Evolutionary conservation across 1,140 invertebrate species (phyloP), one percentile per base, ranked within the genome.

Genomic region (Prorops nasuta): DNA sequence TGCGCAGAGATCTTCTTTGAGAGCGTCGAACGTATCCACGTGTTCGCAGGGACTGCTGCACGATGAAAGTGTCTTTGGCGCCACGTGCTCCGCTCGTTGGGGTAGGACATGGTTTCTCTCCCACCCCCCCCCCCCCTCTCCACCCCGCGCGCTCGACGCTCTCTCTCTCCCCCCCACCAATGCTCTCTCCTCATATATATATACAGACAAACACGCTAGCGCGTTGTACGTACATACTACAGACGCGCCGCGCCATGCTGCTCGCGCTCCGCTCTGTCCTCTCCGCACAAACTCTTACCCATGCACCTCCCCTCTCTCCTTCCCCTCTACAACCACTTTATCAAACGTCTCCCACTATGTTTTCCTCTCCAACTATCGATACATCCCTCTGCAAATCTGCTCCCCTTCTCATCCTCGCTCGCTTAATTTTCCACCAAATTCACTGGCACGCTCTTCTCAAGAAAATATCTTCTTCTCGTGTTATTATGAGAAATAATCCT

Each of bases 51-150:
- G 46, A 54, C 56, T 57, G n/a, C n/a, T n/a, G 57, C 61, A 63
- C 60, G 58, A 67, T 68, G 63, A 68, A 70, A 68, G 64, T 68
- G 61, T 62, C 64, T 67, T 58, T 54, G 56, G 49, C 58, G 58
- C 64, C 66, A 72, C 67, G 67, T 69, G 69, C 54, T 34, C 48
- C n/a, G n/a, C n/a, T 69, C 54, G 59, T 72, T 74, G 64, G 63
- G 70, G 67, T 72, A 74, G 70, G 70, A 66, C 67, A 69, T 67
- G 68, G 69, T 64, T 60, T 58, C 63, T 67, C 54, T 58, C 44
- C 50, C 40, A 44, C 51, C 10, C 54, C 35, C 51, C 38, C 42
- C 45, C 49, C 15, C 28, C 36, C 50, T 43, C 56, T 41, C 49
- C 36, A 31, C 28, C 58, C 44, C 44, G 28, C 17, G 16, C 42